phyloP scores from a whole-genome alignment of 2,113 vertebrate genomes.

The Sturnira hondurensis region DNA sequence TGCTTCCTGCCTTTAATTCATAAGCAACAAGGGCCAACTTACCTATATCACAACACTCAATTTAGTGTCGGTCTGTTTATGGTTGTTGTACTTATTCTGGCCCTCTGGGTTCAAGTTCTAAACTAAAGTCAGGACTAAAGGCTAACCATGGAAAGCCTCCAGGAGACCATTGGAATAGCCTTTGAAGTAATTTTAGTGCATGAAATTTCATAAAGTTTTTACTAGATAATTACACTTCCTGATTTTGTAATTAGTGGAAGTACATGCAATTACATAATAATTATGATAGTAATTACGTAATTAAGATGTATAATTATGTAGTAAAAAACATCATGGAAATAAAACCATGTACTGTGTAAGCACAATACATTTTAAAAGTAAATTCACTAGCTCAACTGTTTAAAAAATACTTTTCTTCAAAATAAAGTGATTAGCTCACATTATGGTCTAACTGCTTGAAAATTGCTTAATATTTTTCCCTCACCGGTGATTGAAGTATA shows the following conservation, averaged over 20 bases:
- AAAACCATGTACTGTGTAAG: constrained; percentile 88
- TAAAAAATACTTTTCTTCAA: constrained; percentile 85
- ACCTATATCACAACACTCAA: neutral
- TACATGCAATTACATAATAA: constrained; percentile 90
- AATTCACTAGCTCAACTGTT: constrained; percentile 82
- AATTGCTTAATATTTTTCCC: constrained; percentile 76
- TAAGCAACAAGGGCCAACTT: constrained; percentile 7
- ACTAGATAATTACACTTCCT: constrained; percentile 90
- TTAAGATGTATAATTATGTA: constrained; percentile 91
- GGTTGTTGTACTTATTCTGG: neutral
- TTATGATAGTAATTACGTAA: constrained; percentile 90
- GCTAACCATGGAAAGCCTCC: constrained; percentile 50
- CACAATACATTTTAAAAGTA: constrained; percentile 89
- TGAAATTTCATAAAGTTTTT: constrained; percentile 88
- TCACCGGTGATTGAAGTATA: constrained; percentile 54
- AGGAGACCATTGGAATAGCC: constrained; percentile 82
- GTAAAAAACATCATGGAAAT: constrained; percentile 91
- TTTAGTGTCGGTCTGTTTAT: neutral
- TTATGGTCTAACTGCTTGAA: constrained; percentile 79
- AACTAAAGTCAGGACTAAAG: constrained; percentile 36
- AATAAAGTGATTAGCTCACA: constrained; percentile 84
- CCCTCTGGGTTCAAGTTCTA: constrained; percentile 22
- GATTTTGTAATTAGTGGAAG: constrained; percentile 90
- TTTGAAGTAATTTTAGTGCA: constrained; percentile 85
- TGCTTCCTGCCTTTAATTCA: neutral